Percentiles rank a stretch among this genome's conserved stretches.
Evolutionary conservation across 2,888 invertebrate species (phyloP).

Genomic region (Sesamia inferens): DNA sequence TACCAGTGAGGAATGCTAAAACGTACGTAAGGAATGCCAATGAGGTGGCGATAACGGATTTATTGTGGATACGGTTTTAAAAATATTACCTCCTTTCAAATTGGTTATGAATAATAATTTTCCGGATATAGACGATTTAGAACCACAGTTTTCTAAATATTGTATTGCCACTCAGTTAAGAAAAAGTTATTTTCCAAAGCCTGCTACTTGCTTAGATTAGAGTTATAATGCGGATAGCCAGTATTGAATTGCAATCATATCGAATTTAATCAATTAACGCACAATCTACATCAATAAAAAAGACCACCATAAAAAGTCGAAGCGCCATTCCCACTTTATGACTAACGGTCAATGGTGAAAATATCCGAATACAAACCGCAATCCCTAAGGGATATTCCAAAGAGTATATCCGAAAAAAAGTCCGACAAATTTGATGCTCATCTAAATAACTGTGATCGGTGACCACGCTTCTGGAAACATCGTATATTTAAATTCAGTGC

Average conservation of each 20-base stretch:
- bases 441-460: conserved; percentile 76
- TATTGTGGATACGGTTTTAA: conserved; percentile 65
- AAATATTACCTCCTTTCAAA: conserved; percentile 43
- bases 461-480: conserved; percentile 80
- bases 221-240: background rate
- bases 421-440: conserved; percentile 80
- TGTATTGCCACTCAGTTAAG: background rate
- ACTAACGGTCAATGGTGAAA: conserved; percentile 63
- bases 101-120: conserved; percentile 18
- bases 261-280: background rate
- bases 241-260: background rate
- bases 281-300: background rate
- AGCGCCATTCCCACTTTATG: conserved; percentile 55
- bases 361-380: conserved; percentile 56
- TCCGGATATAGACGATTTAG: background rate
- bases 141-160: background rate
- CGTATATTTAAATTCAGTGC: conserved; percentile 87
- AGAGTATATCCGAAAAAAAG: conserved; percentile 65
- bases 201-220: no score
- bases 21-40: conserved; percentile 76
- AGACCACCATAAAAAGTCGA: conserved; percentile 26
- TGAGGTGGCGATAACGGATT: conserved; percentile 69
- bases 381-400: conserved; percentile 63
- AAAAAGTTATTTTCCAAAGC: background rate
- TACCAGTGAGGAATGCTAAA: conserved; percentile 77